These are phyloP conservation scores for Drosophila serrata DNA, from an alignment of 1,140 invertebrate genomes.

Conservation along the genomic window DNA sequence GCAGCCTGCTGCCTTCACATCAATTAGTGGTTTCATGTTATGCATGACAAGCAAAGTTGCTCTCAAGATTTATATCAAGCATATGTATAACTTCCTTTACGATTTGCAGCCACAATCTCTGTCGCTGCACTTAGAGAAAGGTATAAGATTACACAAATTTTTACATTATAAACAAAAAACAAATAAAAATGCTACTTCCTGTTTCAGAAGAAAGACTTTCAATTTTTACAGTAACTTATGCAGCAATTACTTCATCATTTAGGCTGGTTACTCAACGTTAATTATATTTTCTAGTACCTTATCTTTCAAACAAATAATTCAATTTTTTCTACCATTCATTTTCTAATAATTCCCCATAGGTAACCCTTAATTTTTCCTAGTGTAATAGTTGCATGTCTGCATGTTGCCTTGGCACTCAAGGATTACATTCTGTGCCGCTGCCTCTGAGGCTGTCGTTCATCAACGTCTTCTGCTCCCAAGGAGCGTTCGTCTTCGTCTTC, in stretches of 20 bases:
- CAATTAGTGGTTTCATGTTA: slow-evolving; percentile 83
- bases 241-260: not conserved
- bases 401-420: slow-evolving; percentile 56
- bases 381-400: slow-evolving; percentile 49
- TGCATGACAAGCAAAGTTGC: slow-evolving; percentile 71
- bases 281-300: not conserved
- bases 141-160: no score
- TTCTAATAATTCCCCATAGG: not conserved
- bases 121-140: slow-evolving; percentile 12
- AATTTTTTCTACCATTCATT: not conserved
- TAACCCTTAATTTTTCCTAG: not conserved
- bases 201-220: not conserved
- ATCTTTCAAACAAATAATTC: not conserved
- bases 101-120: slow-evolving; percentile 16
- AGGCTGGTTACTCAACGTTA: not conserved
- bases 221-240: not conserved
- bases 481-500: slow-evolving; percentile 44
- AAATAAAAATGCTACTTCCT: no score
- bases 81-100: slow-evolving; percentile 58
- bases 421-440: slow-evolving; percentile 71
- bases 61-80: slow-evolving; percentile 75
- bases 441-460: slow-evolving; percentile 58
- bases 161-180: no score
- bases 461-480: slow-evolving; percentile 60
- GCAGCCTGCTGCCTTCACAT: slow-evolving; percentile 66